phyloP scores from a whole-genome alignment of 2,888 invertebrate species.

The Criorhina ranunculi region DNA sequence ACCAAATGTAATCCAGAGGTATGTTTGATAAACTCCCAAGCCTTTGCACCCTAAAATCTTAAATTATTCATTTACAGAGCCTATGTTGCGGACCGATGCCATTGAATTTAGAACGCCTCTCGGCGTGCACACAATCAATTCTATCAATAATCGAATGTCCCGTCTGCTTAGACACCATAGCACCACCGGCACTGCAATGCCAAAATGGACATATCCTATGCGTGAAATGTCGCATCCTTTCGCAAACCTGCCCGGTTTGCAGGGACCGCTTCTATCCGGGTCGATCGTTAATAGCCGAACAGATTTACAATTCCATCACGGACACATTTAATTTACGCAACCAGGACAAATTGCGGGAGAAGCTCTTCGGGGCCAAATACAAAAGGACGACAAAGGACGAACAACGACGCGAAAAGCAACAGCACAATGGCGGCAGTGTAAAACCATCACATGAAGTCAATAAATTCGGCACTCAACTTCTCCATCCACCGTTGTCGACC shows the following conservation, averaged over 20 bases:
- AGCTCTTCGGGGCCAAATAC: slow-evolving; percentile 83
- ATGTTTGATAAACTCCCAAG: slow-evolving; percentile 55
- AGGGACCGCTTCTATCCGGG: slow-evolving; percentile 86
- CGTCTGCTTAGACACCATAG: slow-evolving; percentile 87
- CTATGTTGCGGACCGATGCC: slow-evolving; percentile 87
- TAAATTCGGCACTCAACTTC: slow-evolving; percentile 73
- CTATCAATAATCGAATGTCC: slow-evolving; percentile 87
- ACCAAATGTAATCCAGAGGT: slow-evolving; percentile 85
- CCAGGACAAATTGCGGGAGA: slow-evolving; percentile 85
- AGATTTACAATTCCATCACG: slow-evolving; percentile 85
- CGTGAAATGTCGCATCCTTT: slow-evolving; percentile 86
- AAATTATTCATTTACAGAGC: slow-evolving; percentile 78
- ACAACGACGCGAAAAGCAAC: slow-evolving; percentile 52
- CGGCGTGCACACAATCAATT: slow-evolving; percentile 85
- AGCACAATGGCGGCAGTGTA: slow-evolving; percentile 41
- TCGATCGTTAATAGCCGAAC: slow-evolving; percentile 86
- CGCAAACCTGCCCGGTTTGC: slow-evolving; percentile 88
- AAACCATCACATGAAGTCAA: slow-evolving; percentile 66
- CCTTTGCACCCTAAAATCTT: slow-evolving; percentile 8
- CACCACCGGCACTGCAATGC: slow-evolving; percentile 88
- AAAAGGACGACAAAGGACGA: slow-evolving; percentile 63
- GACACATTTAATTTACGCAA: slow-evolving; percentile 85
- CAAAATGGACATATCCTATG: slow-evolving; percentile 89
- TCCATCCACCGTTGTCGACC: slow-evolving; percentile 79
- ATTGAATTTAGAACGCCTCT: slow-evolving; percentile 85